These are phyloP conservation scores for Macrobrachium nipponense DNA, from an alignment of 1,140 invertebrate genomes.

Conservation along the genomic window DNA sequence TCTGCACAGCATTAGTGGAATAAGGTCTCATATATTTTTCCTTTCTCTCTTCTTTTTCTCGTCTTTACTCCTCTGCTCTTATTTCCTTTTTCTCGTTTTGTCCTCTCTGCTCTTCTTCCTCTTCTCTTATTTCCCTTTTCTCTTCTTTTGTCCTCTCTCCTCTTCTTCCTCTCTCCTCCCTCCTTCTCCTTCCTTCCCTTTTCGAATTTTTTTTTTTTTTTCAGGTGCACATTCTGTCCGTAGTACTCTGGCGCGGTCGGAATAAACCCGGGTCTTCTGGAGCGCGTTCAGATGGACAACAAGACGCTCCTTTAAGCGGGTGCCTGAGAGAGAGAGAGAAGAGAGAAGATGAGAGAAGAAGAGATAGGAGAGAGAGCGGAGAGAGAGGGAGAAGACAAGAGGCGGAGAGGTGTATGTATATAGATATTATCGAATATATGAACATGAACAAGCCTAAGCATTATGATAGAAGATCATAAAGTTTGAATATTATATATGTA, in stretches of 20 bases:
- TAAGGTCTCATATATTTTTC: too few species aligned
- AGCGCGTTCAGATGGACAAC: not conserved
- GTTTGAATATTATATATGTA: not conserved
- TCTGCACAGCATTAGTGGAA: too few species aligned
- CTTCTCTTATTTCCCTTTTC: not conserved
- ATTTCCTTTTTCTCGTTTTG: too few species aligned
- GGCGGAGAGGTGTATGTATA: conserved; percentile 36
- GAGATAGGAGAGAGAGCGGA: conserved; percentile 31
- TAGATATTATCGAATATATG: conserved; percentile 21
- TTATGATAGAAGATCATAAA: not conserved
- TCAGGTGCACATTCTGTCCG: not conserved
- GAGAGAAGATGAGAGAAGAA: conserved; percentile 33
- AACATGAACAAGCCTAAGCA: not conserved
- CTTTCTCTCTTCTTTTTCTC: not conserved
- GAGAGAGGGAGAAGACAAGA: too few species aligned
- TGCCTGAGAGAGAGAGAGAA: conserved; percentile 26
- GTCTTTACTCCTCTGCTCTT: not conserved
- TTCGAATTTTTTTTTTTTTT: not conserved
- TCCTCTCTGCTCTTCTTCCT: not conserved
- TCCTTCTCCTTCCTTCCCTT: not conserved
- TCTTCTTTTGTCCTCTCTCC: not conserved
- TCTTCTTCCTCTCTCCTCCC: not conserved
- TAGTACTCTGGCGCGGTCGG: not conserved
- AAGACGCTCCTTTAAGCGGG: not conserved
- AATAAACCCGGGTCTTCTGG: not conserved